These are phyloP conservation scores for Chelonia mydas DNA, from an alignment of 2,797 vertebrate species.

Conservation along the genomic window DNA sequence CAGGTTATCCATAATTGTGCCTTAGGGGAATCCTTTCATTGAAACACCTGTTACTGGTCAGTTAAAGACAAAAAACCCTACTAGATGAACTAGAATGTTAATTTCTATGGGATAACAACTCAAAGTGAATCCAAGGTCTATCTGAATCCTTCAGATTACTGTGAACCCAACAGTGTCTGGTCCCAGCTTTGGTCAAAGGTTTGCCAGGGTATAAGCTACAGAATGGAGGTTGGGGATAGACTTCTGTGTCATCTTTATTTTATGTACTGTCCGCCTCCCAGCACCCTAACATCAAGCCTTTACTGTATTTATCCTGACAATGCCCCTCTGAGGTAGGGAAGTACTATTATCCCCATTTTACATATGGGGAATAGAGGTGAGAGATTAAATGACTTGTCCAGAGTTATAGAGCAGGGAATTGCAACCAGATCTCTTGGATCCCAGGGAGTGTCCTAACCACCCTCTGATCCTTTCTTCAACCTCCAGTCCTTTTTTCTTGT, in stretches of 20 bases:
- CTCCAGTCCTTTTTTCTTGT: neutral
- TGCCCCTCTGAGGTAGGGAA: neutral
- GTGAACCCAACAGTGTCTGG: neutral
- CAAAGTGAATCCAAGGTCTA: neutral
- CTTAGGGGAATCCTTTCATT: neutral
- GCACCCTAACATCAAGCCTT: neutral
- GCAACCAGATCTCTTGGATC: neutral
- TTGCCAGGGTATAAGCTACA: neutral
- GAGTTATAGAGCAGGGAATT: neutral
- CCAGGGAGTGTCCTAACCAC: fast-evolving
- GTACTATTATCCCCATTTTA: neutral
- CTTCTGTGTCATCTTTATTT: neutral
- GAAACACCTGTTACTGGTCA: neutral
- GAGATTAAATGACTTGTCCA: neutral
- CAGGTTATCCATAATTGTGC: neutral
- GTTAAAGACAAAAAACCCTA: neutral
- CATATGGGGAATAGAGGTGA: neutral
- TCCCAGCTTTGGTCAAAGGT: neutral
- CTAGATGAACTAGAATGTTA: neutral
- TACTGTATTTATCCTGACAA: neutral
- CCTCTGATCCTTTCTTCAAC: fast-evolving
- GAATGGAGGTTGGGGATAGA: neutral
- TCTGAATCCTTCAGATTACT: neutral
- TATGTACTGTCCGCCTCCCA: neutral
- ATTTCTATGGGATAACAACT: neutral